Percentiles rank a stretch among this genome's conserved stretches.
These are phyloP conservation scores for Ostrea edulis DNA, from an alignment of 1,140 invertebrate species.

Conservation along the genomic window DNA sequence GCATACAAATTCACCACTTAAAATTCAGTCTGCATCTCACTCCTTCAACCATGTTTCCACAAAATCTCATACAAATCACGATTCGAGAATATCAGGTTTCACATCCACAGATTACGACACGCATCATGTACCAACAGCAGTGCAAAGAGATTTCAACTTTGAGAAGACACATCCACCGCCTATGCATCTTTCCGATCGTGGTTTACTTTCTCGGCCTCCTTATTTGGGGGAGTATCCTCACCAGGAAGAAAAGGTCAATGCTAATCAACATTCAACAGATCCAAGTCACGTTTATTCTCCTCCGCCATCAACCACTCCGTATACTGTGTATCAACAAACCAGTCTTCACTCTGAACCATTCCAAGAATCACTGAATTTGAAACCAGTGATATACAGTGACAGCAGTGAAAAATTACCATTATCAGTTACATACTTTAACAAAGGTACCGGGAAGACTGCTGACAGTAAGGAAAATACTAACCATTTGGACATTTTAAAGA, in stretches of 20 bases:
- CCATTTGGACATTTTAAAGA: background rate
- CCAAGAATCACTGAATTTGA: constrained; percentile 1
- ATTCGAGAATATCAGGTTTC: background rate
- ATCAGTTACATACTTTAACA: background rate
- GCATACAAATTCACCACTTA: background rate
- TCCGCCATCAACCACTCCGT: background rate
- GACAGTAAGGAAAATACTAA: background rate
- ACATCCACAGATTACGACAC: background rate
- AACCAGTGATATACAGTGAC: background rate
- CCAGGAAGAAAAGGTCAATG: background rate
- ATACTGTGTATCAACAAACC: background rate
- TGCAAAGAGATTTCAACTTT: background rate
- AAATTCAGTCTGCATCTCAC: background rate
- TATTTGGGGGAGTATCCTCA: background rate
- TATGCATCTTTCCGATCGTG: background rate
- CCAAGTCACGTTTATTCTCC: background rate
- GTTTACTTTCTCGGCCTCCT: background rate
- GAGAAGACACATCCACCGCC: background rate
- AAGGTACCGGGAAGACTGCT: background rate
- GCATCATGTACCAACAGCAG: background rate
- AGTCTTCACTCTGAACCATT: background rate
- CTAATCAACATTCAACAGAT: background rate
- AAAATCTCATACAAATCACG: background rate
- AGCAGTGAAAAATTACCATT: background rate
- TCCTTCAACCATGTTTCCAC: background rate